A percentile compares a stretch with the other conserved stretches of the same genome.
phyloP scores from a whole-genome alignment of 2,797 vertebrate genomes.

The Cynopterus sphinx region DNA sequence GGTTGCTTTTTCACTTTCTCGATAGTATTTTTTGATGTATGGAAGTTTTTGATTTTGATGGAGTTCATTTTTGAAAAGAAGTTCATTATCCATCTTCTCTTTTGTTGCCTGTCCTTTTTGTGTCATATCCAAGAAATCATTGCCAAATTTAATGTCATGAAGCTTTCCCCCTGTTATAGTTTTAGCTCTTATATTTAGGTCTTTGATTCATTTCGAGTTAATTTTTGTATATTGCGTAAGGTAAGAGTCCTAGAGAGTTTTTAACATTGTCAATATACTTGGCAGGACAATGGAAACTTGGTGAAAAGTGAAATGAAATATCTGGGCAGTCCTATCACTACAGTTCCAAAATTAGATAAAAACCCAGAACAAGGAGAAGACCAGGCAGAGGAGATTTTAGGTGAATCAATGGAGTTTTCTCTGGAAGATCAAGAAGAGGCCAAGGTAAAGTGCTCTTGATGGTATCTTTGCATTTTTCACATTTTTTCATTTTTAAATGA shows the following conservation, averaged over 20 bases:
- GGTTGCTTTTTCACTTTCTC: background rate
- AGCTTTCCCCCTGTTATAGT: background rate
- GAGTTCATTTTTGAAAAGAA: background rate
- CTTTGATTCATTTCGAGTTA: constrained; percentile 25
- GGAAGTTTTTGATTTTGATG: constrained; percentile 20
- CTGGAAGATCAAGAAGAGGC: constrained; percentile 67
- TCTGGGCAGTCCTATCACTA: constrained; percentile 78
- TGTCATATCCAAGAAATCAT: background rate
- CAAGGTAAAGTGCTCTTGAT: constrained; percentile 60
- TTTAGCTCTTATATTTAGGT: constrained; percentile 34
- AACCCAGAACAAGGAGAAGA: constrained; percentile 34
- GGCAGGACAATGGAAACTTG: constrained; percentile 58
- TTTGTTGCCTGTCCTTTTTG: background rate
- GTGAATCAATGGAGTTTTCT: constrained; percentile 74
- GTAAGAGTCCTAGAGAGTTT: background rate
- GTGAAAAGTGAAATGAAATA: constrained; percentile 72
- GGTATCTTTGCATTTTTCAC: background rate
- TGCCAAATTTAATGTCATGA: constrained; percentile 6
- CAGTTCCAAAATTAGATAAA: background rate
- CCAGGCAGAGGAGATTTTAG: constrained; percentile 53
- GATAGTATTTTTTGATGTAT: background rate
- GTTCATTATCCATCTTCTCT: background rate
- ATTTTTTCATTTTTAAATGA: constrained; percentile 39
- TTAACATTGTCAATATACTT: constrained; percentile 49
- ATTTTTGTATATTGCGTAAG: background rate